Base-by-base conservation (phyloP, 2,888 invertebrate genomes). In the Toxonevra muliebris region DNA sequence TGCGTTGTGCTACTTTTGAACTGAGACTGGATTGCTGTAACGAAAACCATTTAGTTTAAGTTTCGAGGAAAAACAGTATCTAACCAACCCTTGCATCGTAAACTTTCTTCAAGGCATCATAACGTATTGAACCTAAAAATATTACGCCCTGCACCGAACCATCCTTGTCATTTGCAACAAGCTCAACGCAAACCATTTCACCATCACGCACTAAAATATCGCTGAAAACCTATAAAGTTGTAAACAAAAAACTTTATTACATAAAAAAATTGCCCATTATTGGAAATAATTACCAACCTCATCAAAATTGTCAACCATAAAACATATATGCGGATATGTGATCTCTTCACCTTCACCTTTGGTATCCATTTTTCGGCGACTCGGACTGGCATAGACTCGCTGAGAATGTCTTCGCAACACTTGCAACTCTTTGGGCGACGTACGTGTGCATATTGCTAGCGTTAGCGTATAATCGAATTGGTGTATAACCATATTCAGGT, bases 231-330 rank as follows among this genome's bases (percentile, higher is more conserved):
- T 97, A 94, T 84, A 50, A 30, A 30, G 7, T 4, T 30, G 30
- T 30, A 4, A 30, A 30, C 30, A 2, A 30, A 30, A 30, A 4
- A 7, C 3, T 7, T 30, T 30, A 2, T 2, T 4, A 4, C 30
- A 30, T 4, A 30, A 4, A 30, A 75, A 77, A 78, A 30, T 30
- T 30, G 2, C 7, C 30, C 30, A 30, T 4, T 7, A 30, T 30
- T 4, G 30, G 2, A 2, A 2, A 30, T 30, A 30, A 4, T 7
- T 4, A 30, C 30, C 30, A 79, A 93, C 97, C 90, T 98, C 97
- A 85, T 98, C 98, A 86, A 98, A 98, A 87, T 98, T 97, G 87
- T 99, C 98, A 70, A 98, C 97, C 92, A 97, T 97, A 87, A 99
- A 99, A 87, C 97, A 99, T 79, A 99, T 96, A 87, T 97, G 96